Conservation (phyloP, 2,888 invertebrate species). For the Caenorhabditis virilis region DNA sequence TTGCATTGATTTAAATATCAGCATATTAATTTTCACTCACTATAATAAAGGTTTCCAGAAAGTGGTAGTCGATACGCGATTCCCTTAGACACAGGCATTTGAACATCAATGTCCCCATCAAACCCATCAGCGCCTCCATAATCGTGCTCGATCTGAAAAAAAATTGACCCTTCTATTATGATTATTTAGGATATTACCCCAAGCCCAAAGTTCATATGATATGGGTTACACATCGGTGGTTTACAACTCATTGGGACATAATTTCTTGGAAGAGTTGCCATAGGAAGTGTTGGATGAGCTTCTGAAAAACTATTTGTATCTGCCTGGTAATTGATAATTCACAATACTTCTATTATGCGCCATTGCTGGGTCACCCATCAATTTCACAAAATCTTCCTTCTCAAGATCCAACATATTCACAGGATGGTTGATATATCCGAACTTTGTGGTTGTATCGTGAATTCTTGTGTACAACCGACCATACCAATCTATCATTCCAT, state of each 20-base stretch:
- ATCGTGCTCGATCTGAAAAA: slow-evolving; percentile 23
- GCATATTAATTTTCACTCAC: slow-evolving; percentile 31
- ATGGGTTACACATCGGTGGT: slow-evolving; percentile 58
- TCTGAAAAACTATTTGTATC: slow-evolving; percentile 7
- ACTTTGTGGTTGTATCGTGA: slow-evolving; percentile 52
- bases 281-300: slow-evolving; percentile 50
- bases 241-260: slow-evolving; percentile 54
- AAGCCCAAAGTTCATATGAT: slow-evolving; percentile 49
- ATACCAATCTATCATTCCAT: slow-evolving; percentile 60
- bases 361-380: slow-evolving; percentile 52
- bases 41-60: slow-evolving; percentile 59
- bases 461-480: slow-evolving; percentile 56
- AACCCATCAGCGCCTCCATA: slow-evolving; percentile 56
- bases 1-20: background rate
- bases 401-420: slow-evolving; percentile 63
- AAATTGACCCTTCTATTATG: background rate
- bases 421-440: slow-evolving; percentile 60
- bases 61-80: slow-evolving; percentile 58
- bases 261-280: slow-evolving; percentile 48
- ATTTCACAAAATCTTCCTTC: slow-evolving; percentile 52
- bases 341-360: slow-evolving; percentile 44
- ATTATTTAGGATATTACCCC: slow-evolving; percentile 36
- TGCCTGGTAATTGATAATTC: background rate
- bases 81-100: slow-evolving; percentile 57
- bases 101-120: slow-evolving; percentile 60